phyloP scores from a whole-genome alignment of 2,797 vertebrate genomes.

The Stomatorhinus walkeri region DNA sequence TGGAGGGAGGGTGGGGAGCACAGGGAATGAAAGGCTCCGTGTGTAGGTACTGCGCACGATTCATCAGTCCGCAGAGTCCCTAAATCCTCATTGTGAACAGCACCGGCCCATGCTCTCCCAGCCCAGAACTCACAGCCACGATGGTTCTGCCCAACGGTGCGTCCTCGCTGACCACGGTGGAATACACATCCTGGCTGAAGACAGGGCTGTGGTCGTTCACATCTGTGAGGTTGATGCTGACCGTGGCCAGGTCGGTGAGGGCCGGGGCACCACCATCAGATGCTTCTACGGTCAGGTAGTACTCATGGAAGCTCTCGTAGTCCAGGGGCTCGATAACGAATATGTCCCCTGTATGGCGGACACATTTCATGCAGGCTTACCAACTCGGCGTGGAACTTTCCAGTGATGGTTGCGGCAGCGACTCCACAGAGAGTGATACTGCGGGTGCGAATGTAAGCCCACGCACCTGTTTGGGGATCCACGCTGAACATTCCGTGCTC shows the following conservation, averaged over 20 bases:
- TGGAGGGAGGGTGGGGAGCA: neutral
- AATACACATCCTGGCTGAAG: conserved; percentile 85
- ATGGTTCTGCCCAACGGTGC: conserved; percentile 73
- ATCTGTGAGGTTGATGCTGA: conserved; percentile 90
- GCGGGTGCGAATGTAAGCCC: neutral
- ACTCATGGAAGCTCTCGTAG: conserved; percentile 82
- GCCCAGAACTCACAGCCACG: conserved; percentile 59
- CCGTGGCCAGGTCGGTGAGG: conserved; percentile 83
- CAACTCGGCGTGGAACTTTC: neutral
- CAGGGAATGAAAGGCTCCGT: neutral
- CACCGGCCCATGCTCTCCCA: neutral
- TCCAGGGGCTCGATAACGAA: conserved; percentile 85
- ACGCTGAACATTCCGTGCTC: conserved; percentile 90
- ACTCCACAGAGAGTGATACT: neutral
- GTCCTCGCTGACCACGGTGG: conserved; percentile 85
- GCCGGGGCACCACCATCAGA: conserved; percentile 85
- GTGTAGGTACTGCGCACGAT: neutral
- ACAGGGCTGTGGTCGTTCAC: conserved; percentile 85
- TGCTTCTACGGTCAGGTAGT: conserved; percentile 90
- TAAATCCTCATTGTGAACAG: neutral
- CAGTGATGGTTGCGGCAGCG: no score
- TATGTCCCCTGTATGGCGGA: conserved; percentile 66
- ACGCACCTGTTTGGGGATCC: conserved; percentile 75
- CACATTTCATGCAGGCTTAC: neutral
- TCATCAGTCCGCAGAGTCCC: neutral